These are phyloP conservation scores for Odontothrips loti DNA, from an alignment of 2,888 invertebrate genomes.

Conservation along the genomic window DNA sequence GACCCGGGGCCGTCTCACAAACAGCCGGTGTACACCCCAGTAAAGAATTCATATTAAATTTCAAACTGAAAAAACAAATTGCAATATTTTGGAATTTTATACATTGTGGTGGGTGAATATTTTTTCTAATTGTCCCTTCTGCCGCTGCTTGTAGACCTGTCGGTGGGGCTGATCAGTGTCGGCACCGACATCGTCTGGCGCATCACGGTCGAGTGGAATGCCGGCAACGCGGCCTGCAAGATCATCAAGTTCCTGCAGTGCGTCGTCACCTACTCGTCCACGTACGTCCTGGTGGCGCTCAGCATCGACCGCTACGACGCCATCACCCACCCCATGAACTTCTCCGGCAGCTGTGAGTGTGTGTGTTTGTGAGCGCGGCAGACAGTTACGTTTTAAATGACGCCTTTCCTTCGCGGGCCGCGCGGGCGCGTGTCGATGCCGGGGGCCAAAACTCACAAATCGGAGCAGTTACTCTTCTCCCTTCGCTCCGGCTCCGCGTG, in stretches of 20 bases:
- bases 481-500: no score
- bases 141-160: conserved; percentile 45
- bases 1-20: no score
- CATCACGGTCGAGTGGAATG: conserved; percentile 49
- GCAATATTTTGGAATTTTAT: no score
- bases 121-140: conserved; percentile 3
- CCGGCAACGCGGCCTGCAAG: conserved; percentile 50
- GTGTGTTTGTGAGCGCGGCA: no score
- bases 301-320: conserved; percentile 52
- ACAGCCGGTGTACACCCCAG: no score
- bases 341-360: conserved; percentile 50
- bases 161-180: conserved; percentile 50
- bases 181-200: conserved; percentile 51
- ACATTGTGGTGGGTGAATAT: no score
- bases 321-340: conserved; percentile 50
- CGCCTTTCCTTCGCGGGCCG: no score
- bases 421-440: no score
- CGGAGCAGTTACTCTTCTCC: no score
- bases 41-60: no score
- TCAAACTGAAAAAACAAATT: no score
- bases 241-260: conserved; percentile 48
- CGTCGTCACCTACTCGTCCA: conserved; percentile 50
- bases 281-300: conserved; percentile 51
- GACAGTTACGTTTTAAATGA: neutral
- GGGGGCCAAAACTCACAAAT: no score